phyloP scores from a whole-genome alignment of 2,113 vertebrate genomes.

The Acanthisitta chloris region DNA sequence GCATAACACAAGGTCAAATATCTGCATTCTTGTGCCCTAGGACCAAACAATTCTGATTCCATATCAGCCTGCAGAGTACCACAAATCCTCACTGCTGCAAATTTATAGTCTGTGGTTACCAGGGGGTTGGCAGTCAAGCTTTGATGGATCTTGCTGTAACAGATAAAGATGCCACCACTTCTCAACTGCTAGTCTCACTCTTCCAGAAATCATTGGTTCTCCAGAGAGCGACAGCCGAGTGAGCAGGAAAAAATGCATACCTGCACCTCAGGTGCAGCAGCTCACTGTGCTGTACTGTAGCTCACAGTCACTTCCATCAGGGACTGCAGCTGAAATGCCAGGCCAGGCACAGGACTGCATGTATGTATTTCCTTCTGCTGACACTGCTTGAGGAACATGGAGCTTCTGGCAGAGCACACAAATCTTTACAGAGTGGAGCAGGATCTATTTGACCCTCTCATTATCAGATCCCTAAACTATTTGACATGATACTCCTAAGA shows the following conservation, averaged over 20 bases:
- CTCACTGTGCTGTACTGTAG: background rate
- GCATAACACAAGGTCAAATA: background rate
- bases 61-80: background rate
- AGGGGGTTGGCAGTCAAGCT: background rate
- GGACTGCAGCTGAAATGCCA: background rate
- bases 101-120: background rate
- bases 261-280: background rate
- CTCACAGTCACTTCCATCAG: background rate
- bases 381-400: background rate
- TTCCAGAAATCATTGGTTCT: background rate
- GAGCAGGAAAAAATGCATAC: background rate
- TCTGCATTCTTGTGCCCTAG: background rate
- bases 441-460: background rate
- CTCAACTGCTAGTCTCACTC: background rate
- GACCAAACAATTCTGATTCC: background rate
- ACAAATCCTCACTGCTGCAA: background rate
- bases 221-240: background rate
- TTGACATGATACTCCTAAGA: background rate
- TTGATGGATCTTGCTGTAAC: background rate
- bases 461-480: background rate
- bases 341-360: background rate
- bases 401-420: background rate
- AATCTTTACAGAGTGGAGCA: background rate
- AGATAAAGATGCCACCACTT: background rate
- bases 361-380: background rate